A percentile compares a stretch with the other conserved stretches of the same genome.
These are phyloP conservation scores for Planococcus citri DNA, from an alignment of 1,140 invertebrate genomes.

Conservation along the genomic window DNA sequence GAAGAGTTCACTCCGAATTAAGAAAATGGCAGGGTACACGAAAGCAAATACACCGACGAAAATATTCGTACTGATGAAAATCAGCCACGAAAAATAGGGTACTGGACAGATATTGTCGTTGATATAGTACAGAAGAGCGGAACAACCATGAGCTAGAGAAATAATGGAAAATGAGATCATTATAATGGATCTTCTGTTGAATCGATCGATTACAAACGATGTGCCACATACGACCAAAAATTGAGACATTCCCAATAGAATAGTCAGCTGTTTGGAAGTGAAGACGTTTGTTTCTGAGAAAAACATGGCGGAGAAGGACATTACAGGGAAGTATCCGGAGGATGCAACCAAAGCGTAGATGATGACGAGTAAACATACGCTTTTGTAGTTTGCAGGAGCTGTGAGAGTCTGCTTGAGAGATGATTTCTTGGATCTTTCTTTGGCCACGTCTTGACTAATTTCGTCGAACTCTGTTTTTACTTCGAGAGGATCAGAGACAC, in stretches of 20 bases:
- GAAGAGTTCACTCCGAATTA: conserved; percentile 46
- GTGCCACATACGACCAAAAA: conserved; percentile 37
- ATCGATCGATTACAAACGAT: conserved; percentile 36
- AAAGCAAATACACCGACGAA: conserved; percentile 44
- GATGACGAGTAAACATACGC: conserved; percentile 39
- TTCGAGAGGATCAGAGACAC: conserved; percentile 22
- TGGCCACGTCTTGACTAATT: conserved; percentile 29
- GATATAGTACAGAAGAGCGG: conserved; percentile 37
- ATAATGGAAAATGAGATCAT: conserved; percentile 35
- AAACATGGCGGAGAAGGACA: conserved; percentile 27
- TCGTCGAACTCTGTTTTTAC: conserved; percentile 22
- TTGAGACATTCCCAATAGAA: conserved; percentile 26
- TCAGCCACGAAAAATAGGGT: conserved; percentile 36
- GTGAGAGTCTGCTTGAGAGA: conserved; percentile 35
- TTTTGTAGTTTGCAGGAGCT: conserved; percentile 35
- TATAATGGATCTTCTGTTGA: conserved; percentile 41
- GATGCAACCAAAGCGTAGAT: conserved; percentile 23
- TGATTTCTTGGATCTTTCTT: conserved; percentile 32
- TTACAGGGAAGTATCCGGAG: conserved; percentile 27
- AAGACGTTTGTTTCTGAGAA: conserved; percentile 31
- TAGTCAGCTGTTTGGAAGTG: conserved; percentile 25
- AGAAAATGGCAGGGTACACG: conserved; percentile 40
- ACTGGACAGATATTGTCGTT: conserved; percentile 32
- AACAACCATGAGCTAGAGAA: conserved; percentile 30
- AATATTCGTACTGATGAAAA: conserved; percentile 42